Evolutionary conservation across 2,797 vertebrate species (phyloP), one percentile per base, ranked within the genome.

Genomic region (Gymnodraco acuticeps): DNA sequence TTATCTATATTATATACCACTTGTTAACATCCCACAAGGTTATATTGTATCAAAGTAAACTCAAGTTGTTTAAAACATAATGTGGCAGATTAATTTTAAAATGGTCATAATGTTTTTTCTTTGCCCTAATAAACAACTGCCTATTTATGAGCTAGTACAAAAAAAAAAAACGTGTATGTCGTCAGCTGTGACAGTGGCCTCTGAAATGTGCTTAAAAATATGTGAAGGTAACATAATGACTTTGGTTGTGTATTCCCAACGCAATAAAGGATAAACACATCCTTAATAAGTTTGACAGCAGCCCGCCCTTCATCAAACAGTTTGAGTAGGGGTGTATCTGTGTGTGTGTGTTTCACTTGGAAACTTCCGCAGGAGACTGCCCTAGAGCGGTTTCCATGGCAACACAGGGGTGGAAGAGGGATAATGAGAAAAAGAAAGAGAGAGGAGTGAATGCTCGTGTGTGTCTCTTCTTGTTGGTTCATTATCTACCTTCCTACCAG

Each of bases 361-460:
- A 91, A 92, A 89, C 84, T 91, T 89, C 86, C 48, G 70, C 83
- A 85, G 85, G 84, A 92, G 87, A 83, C 87, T 89, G 83, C 87
- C 91, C 83, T 84, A 55, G 86, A 93, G 87, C 64, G 12, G 91
- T 93, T 92, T 77, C 92, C 80, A 93, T 92, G 73, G 89, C 65
- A 92, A 92, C 89, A 90, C 62, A 84, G 62, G 78, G 82, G 68
- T 69, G 70, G 81, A 80, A 84, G 68, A 86, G 85, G 64, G 73
- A 82, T 70, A 71, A 67, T 51, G 83, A 86, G 63, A 88, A 82
- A 46, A 77, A 64, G 51, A 73, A 67, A 70, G 69, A 80, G 65
- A 77, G 72, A 63, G 64, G 62, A 56, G 31, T 62, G 64, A 55
- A 55, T 82, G 80, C 66, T 38, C 78, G 63, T 81, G 5, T 73